Conservation (phyloP, 2,113 vertebrate genomes). For the Zosterops pallidus region DNA sequence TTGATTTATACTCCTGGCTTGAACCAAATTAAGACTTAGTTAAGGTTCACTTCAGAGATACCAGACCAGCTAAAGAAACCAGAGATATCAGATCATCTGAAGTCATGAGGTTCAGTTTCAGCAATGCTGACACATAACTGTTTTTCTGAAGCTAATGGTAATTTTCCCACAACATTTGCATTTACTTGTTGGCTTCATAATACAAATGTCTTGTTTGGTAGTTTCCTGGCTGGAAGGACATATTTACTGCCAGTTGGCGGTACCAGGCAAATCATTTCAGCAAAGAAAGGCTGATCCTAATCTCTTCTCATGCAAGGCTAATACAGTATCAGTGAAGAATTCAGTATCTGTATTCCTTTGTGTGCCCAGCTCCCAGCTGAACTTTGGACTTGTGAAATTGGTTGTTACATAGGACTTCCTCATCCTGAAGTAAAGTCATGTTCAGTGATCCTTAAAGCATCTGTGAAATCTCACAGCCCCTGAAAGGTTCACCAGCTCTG, state of each 20-base stretch:
- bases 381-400: not conserved
- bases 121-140: not conserved
- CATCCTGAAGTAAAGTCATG: not conserved
- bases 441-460: not conserved
- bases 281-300: constrained; percentile 61
- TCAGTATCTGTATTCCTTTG: constrained; percentile 27
- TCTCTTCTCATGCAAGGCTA: constrained; percentile 53
- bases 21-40: not conserved
- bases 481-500: not conserved
- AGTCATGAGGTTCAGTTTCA: not conserved
- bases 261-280: constrained; percentile 58
- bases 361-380: not conserved
- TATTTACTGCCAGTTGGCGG: constrained; percentile 2
- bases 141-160: constrained; percentile 10
- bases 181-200: constrained; percentile 20
- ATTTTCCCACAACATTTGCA: not conserved
- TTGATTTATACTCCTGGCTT: not conserved
- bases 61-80: not conserved
- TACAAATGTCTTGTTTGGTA: constrained; percentile 1
- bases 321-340: constrained; percentile 52
- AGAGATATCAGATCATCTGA: not conserved
- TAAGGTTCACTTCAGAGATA: not conserved
- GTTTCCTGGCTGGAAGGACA: not conserved
- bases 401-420: not conserved
- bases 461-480: not conserved